phyloP scores from a whole-genome alignment of 92 coral and sea anemone genomes.

The Paragorgia papillata region DNA sequence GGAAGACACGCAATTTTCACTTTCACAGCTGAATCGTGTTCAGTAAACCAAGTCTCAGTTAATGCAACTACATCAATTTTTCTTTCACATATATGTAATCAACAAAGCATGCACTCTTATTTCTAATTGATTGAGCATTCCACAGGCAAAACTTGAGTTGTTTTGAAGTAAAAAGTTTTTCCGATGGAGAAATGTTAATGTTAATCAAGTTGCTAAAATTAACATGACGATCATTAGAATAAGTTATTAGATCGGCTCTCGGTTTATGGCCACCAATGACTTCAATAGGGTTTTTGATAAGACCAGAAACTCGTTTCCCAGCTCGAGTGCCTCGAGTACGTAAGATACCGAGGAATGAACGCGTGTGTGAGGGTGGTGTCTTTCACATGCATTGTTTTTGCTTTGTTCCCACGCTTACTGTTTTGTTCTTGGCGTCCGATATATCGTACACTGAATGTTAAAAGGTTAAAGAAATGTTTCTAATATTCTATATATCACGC shows the following conservation, averaged over 20 bases:
- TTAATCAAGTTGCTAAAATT: conserved; percentile 12
- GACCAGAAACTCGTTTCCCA: no score
- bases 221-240: conserved; percentile 17
- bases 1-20: conserved; percentile 30
- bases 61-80: conserved; percentile 22
- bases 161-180: background rate
- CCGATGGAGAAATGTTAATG: background rate
- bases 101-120: conserved; percentile 38
- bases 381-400: no score
- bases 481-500: no score
- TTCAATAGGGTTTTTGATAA: no score
- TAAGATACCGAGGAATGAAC: no score
- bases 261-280: no score
- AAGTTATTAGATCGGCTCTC: background rate
- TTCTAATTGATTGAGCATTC: conserved; percentile 48
- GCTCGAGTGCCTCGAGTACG: no score
- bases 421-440: no score
- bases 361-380: no score
- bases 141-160: conserved; percentile 18
- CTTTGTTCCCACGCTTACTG: no score
- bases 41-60: conserved; percentile 37
- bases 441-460: no score
- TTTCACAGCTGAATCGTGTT: conserved; percentile 24
- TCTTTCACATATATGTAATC: conserved; percentile 32
- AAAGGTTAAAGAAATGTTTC: no score